Evolutionary conservation across 2,888 invertebrate genomes (phyloP).

Genomic region (Caradrina clavipalpis): DNA sequence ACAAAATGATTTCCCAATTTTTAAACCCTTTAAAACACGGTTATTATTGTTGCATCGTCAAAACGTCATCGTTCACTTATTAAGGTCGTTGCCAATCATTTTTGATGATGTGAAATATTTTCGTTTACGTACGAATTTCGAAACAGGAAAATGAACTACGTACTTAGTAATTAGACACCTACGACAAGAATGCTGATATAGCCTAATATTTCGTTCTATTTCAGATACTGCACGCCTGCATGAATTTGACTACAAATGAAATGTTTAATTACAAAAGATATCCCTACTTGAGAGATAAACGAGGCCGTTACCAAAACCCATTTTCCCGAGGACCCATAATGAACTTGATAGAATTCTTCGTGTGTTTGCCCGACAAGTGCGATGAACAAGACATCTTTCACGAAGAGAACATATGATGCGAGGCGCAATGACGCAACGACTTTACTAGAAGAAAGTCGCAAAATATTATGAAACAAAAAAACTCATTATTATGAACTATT

Average conservation of each 20-base stretch:
- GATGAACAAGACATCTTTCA: slow-evolving; percentile 94
- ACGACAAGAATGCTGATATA: slow-evolving; percentile 4
- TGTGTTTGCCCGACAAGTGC: slow-evolving; percentile 95
- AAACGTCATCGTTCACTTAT: background rate
- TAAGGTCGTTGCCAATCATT: slow-evolving; percentile 17
- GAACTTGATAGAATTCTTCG: slow-evolving; percentile 97
- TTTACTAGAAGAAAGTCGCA: slow-evolving; percentile 52
- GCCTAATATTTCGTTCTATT: slow-evolving; percentile 39
- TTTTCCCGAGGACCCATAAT: slow-evolving; percentile 97
- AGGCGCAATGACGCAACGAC: slow-evolving; percentile 63
- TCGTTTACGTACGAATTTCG: slow-evolving; percentile 9
- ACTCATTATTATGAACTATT: slow-evolving; percentile 40
- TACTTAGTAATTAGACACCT: slow-evolving; percentile 5
- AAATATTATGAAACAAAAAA: slow-evolving; percentile 34
- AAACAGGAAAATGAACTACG: background rate
- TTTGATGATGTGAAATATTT: slow-evolving; percentile 4
- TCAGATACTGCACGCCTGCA: slow-evolving; percentile 97
- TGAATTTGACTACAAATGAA: slow-evolving; percentile 98
- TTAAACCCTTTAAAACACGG: background rate
- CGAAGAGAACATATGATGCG: slow-evolving; percentile 91
- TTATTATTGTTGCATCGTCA: background rate
- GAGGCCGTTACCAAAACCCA: slow-evolving; percentile 97
- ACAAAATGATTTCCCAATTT: no score
- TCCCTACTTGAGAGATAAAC: slow-evolving; percentile 96
- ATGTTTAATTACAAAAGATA: slow-evolving; percentile 98